Evolutionary conservation across 2,797 vertebrate genomes (phyloP), one percentile per base, ranked within the genome.

Genomic region (Adelosebastes latens): DNA sequence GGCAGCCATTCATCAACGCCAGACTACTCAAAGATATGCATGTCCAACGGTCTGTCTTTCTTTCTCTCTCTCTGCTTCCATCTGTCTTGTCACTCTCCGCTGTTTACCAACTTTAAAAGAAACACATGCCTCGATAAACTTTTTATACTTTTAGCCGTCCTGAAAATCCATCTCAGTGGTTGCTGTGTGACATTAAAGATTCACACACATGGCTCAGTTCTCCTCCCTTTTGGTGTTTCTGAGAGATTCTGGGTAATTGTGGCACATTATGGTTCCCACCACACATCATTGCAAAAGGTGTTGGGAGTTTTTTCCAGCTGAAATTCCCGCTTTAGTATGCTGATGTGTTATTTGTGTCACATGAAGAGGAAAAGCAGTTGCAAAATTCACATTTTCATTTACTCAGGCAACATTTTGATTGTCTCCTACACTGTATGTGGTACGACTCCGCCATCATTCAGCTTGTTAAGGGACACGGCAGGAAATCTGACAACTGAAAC

Each of bases 71-170:
- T 65, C 34, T 58, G 14, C 61, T 0, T 77, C 80, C 72, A 83
- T 85, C 84, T 75, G 84, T 81, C 56, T 52, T 34, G 65, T 80
- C 84, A 60, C 8, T 65, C 68, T 59, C 32, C 8, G 9, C 61
- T 46, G 6, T 66, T 74, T 68, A 29, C 12, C 0, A 18, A 20
- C 31, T 82, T 75, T 69, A 29, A 75, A 65, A 77, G 66, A 77
- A 31, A 56, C n/a, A 55, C 22, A n/a, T 24, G 9, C 31, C 27
- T 2, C 14, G 1, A 68, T 32, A 34, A 31, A 46, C n/a, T 27
- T 53, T 49, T 55, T 2, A 34, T 18, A 18, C 20, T 55, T 27
- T 60, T 31, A 7, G 24, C 24, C 67, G 63, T 59, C 49, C 34
- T 75, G 31, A 77, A 58, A 62, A 70, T 49, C 42, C 72, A 63